Conservation (phyloP, 2,113 vertebrate species). For the Cavia aperea region DNA sequence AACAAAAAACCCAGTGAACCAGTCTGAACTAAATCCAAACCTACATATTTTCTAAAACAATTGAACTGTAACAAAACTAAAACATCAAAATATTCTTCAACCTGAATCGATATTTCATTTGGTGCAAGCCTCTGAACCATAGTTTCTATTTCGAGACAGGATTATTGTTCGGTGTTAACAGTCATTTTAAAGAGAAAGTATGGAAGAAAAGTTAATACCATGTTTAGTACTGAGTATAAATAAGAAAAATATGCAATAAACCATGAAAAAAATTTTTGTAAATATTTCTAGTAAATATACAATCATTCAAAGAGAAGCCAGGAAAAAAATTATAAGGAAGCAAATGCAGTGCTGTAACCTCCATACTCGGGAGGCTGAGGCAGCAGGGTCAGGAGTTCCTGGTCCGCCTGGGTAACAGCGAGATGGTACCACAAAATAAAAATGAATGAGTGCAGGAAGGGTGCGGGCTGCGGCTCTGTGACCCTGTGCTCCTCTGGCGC, state of each 20-base stretch:
- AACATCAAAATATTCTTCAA: slow-evolving; percentile 71
- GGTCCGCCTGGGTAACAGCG: neutral
- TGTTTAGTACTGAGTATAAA: slow-evolving; percentile 10
- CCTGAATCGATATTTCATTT: slow-evolving; percentile 70
- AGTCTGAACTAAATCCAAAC: slow-evolving; percentile 63
- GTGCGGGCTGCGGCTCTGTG: neutral
- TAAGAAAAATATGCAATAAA: neutral
- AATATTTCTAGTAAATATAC: neutral
- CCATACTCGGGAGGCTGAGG: neutral
- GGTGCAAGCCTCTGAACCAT: slow-evolving; percentile 52
- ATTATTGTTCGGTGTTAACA: slow-evolving; percentile 44
- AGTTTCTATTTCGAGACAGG: slow-evolving; percentile 59
- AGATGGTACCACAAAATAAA: neutral
- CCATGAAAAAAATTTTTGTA: slow-evolving; percentile 10
- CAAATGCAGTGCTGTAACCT: neutral
- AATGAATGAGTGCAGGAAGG: neutral
- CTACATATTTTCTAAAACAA: slow-evolving; percentile 68
- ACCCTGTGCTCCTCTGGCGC: neutral
- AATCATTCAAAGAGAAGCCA: slow-evolving; percentile 9
- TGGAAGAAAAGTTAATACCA: neutral
- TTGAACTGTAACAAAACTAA: slow-evolving; percentile 68
- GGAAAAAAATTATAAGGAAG: neutral
- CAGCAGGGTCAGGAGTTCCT: neutral
- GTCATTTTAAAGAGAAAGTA: slow-evolving; percentile 46
- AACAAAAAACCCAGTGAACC: slow-evolving; percentile 63